Evolutionary conservation across 2,888 invertebrate genomes (phyloP).

Genomic region (Allacma fusca): DNA sequence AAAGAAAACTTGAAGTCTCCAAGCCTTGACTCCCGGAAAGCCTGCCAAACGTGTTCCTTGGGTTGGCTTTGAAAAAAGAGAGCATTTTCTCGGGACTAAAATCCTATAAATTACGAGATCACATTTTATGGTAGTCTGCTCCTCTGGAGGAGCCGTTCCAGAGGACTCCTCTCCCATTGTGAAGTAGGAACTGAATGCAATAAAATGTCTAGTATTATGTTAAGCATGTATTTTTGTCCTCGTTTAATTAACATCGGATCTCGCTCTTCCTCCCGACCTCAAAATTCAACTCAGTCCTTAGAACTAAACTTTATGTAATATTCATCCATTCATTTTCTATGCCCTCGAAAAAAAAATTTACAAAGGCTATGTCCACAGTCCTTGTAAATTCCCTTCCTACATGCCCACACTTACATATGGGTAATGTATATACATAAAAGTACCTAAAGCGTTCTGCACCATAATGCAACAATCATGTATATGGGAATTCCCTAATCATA

Average conservation of each 20-base stretch:
- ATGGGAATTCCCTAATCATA: background rate
- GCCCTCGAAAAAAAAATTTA: too few relatives aligned
- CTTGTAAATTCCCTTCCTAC: too few relatives aligned
- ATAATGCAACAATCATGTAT: too few relatives aligned
- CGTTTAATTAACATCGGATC: background rate
- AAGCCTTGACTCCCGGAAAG: background rate
- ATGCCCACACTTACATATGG: too few relatives aligned
- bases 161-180: background rate
- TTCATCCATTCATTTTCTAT: too few relatives aligned
- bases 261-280: background rate
- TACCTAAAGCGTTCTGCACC: too few relatives aligned
- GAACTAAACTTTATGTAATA: too few relatives aligned
- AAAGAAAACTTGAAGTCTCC: background rate
- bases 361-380: too few relatives aligned
- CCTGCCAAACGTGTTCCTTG: background rate
- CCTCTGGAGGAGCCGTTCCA: background rate
- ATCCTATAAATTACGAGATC: background rate
- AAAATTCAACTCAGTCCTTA: too few relatives aligned
- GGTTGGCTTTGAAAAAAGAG: background rate
- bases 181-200: background rate
- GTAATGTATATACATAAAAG: too few relatives aligned
- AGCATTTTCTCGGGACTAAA: background rate
- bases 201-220: background rate
- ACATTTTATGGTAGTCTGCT: background rate
- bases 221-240: too few relatives aligned